Evolutionary conservation across 2,888 invertebrate species (phyloP).

Genomic region (Erynnis tages): DNA sequence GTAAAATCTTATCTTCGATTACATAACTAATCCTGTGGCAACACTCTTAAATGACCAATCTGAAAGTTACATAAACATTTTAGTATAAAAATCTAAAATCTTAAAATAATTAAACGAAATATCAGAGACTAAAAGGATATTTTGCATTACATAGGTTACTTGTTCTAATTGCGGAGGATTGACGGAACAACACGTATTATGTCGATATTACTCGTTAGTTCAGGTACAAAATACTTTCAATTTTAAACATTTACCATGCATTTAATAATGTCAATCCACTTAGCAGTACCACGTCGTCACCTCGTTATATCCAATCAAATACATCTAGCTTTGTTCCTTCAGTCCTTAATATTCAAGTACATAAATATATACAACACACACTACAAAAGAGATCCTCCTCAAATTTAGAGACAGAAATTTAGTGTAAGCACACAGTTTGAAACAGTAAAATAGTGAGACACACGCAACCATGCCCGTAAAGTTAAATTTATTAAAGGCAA

Average conservation of each 20-base stretch:
- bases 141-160: too few species aligned
- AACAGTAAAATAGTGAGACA: slow-evolving; percentile 21
- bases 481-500: slow-evolving; percentile 21
- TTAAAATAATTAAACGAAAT: slow-evolving; percentile 12
- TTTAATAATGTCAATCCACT: slow-evolving; percentile 12
- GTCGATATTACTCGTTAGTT: slow-evolving; percentile 6
- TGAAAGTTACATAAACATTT: slow-evolving; percentile 50
- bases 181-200: slow-evolving; percentile 15
- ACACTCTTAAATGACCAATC: slow-evolving; percentile 81
- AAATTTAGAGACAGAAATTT: slow-evolving; percentile 23
- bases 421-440: slow-evolving; percentile 27
- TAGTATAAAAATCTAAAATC: slow-evolving; percentile 18
- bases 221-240: slow-evolving; percentile 23
- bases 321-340: slow-evolving; percentile 25
- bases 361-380: slow-evolving; percentile 33
- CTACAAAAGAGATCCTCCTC: slow-evolving; percentile 29
- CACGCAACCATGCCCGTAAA: slow-evolving; percentile 25
- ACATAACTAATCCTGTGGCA: slow-evolving; percentile 71
- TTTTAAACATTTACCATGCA: slow-evolving; percentile 11
- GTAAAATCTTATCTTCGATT: slow-evolving; percentile 41
- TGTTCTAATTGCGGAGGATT: slow-evolving; percentile 3
- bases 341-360: slow-evolving; percentile 22
- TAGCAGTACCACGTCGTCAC: slow-evolving; percentile 17
- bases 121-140: too few species aligned
- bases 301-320: slow-evolving; percentile 7